Conservation (phyloP, 2,113 vertebrate species). For the Pipra filicauda region DNA sequence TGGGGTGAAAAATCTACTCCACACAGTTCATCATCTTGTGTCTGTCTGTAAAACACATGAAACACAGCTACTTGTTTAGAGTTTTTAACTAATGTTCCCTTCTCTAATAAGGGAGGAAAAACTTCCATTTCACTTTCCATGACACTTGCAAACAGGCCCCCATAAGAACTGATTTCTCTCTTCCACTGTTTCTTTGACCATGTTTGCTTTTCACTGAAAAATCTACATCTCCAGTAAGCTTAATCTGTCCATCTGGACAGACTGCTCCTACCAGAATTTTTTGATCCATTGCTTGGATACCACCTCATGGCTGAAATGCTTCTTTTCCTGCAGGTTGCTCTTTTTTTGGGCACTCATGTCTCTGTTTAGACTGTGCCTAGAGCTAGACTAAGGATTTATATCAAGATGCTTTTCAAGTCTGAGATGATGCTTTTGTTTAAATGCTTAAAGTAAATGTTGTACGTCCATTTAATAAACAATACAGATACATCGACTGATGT, state of each 20-base stretch:
- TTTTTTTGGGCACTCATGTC: not conserved
- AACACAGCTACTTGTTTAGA: not conserved
- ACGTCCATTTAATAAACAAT: not conserved
- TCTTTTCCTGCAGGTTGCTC: not conserved
- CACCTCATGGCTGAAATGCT: not conserved
- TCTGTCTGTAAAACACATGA: not conserved
- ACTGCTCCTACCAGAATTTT: not conserved
- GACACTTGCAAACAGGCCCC: not conserved
- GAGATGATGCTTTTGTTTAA: not conserved
- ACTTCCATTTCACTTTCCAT: not conserved
- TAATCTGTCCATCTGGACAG: not conserved
- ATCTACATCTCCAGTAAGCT: not conserved
- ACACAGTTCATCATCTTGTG: not conserved
- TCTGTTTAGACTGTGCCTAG: not conserved
- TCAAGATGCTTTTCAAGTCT: not conserved
- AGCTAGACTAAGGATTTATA: not conserved
- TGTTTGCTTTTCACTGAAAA: not conserved
- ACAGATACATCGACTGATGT: not conserved
- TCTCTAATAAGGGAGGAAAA: not conserved
- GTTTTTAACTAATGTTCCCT: not conserved
- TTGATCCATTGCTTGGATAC: not conserved
- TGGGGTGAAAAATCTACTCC: not conserved
- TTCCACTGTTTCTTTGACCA: not conserved
- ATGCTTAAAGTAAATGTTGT: not conserved
- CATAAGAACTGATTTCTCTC: rapidly evolving